Evolutionary conservation across 2,888 invertebrate genomes (phyloP).

Genomic region (Gortyna flavago): DNA sequence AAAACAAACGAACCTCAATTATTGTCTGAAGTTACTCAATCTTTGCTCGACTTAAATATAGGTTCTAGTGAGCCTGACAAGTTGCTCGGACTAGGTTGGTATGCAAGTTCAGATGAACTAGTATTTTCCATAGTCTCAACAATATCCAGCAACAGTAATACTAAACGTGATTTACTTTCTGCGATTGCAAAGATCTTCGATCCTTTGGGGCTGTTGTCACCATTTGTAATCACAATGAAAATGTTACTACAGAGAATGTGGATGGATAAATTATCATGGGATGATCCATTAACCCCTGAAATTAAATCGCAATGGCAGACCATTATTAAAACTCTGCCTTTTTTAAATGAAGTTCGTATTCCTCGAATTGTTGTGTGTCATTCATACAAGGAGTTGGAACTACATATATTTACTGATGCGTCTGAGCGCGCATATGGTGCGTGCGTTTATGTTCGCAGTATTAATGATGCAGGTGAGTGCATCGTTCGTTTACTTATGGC

Average conservation of each 20-base stretch:
- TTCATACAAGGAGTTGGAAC: not conserved
- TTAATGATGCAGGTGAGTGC: not conserved
- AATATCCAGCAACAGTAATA: not conserved
- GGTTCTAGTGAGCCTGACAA: not conserved
- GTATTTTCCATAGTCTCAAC: not conserved
- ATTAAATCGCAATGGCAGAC: not conserved
- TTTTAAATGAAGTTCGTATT: not conserved
- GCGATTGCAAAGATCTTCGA: no score
- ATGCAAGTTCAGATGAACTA: not conserved
- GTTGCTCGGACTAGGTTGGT: not conserved
- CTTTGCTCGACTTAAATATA: not conserved
- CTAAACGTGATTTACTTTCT: not conserved
- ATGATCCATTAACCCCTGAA: not conserved
- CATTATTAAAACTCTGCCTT: not conserved
- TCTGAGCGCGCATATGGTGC: constrained; percentile 7
- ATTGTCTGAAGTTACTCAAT: no score
- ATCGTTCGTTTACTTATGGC: not conserved
- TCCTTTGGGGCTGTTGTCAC: no score
- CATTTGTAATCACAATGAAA: not conserved
- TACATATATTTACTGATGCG: constrained; percentile 2
- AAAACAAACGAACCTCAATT: no score
- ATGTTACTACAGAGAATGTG: constrained; percentile 6
- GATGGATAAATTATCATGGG: not conserved
- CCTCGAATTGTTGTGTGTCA: constrained; percentile 3
- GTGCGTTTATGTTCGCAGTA: not conserved